A percentile compares a stretch with the other conserved stretches of the same genome.
phyloP scores from a whole-genome alignment of 1,140 invertebrate genomes.

The Diorhabda carinulata region DNA sequence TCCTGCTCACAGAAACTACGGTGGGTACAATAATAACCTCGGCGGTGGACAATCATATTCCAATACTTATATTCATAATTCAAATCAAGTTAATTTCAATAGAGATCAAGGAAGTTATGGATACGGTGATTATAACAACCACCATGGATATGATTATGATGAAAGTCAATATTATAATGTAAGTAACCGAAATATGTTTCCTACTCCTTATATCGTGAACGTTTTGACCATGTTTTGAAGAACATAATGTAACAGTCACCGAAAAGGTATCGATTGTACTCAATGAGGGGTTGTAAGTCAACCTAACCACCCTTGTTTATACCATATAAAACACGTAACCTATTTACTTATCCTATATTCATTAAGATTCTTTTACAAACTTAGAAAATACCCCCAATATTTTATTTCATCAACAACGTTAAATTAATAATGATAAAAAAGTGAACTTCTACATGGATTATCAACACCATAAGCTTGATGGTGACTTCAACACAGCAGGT shows the following conservation, averaged over 20 bases:
- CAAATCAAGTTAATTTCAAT: background rate
- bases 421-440: no score
- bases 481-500: no score
- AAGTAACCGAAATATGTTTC: background rate
- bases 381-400: background rate
- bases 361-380: background rate
- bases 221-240: background rate
- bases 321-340: background rate
- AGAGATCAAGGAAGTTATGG: background rate
- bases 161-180: slow-evolving; percentile 14
- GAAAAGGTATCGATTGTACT: background rate
- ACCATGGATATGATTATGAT: slow-evolving; percentile 5
- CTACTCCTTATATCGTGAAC: background rate
- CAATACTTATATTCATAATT: background rate
- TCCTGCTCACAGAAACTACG: background rate
- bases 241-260: background rate
- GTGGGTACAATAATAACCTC: background rate
- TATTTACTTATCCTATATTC: background rate
- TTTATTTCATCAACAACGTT: background rate
- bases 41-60: background rate
- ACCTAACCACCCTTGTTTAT: background rate
- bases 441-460: no score
- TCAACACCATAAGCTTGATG: no score
- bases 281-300: background rate
- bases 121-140: background rate